These are phyloP conservation scores for Dicyrtoma fusca DNA, from an alignment of 2,888 invertebrate species.

Conservation along the genomic window DNA sequence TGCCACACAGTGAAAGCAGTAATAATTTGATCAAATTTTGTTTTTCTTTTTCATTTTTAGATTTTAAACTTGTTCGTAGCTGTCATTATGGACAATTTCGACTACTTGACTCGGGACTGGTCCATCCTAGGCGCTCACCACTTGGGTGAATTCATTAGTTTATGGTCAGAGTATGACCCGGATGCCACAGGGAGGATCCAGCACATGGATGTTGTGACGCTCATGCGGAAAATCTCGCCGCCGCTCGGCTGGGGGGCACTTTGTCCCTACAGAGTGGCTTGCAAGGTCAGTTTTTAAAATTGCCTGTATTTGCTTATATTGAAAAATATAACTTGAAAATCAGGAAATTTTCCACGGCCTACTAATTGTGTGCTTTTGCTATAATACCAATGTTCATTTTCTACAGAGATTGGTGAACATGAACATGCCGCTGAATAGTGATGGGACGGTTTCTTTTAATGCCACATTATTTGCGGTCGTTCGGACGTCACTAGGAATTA, in stretches of 20 bases:
- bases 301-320: too few relatives aligned
- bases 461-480: constrained; percentile 68
- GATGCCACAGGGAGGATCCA: constrained; percentile 68
- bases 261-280: constrained; percentile 68
- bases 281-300: constrained; percentile 65
- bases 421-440: constrained; percentile 69
- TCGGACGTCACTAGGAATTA: constrained; percentile 66
- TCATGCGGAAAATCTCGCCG: constrained; percentile 67
- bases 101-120: constrained; percentile 69
- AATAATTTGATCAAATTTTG: not conserved
- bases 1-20: not conserved
- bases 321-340: too few relatives aligned
- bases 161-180: constrained; percentile 69
- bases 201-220: constrained; percentile 68
- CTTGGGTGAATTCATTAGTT: constrained; percentile 67
- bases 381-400: too few relatives aligned
- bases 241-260: constrained; percentile 68
- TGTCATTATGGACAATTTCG: constrained; percentile 69
- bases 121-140: constrained; percentile 68
- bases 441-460: constrained; percentile 69
- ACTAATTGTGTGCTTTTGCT: too few relatives aligned
- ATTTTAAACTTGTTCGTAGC: constrained; percentile 69
- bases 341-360: too few relatives aligned
- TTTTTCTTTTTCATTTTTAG: constrained; percentile 57
- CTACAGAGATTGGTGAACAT: constrained; percentile 66